A percentile compares a stretch with the other conserved stretches of the same genome.
Conservation (phyloP, 2,888 invertebrate genomes). For the Nymphalis urticae region DNA sequence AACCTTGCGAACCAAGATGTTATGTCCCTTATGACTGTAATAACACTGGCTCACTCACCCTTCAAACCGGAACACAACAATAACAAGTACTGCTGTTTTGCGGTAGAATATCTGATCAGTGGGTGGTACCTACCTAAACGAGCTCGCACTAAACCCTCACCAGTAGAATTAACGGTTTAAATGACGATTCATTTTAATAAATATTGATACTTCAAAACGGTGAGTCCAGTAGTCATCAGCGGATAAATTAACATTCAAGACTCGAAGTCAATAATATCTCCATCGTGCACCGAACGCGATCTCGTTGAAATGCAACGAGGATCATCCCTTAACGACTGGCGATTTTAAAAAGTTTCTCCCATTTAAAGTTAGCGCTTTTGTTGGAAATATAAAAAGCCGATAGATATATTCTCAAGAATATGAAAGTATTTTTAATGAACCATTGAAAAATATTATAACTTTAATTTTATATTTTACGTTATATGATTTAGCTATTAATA, state of each 20-base stretch:
- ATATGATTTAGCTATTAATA: no score
- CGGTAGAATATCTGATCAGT: no score
- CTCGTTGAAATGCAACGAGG: constrained; percentile 37
- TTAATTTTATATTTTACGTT: no score
- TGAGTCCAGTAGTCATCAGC: constrained; percentile 9
- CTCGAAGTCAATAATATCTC: constrained; percentile 35
- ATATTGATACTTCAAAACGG: not conserved
- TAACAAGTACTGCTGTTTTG: no score
- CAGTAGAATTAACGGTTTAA: not conserved
- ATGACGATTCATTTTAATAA: not conserved
- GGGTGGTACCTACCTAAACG: no score
- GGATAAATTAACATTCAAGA: constrained; percentile 36
- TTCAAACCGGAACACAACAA: no score
- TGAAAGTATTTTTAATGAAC: not conserved
- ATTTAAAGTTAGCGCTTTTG: constrained; percentile 6
- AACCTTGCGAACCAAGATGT: no score
- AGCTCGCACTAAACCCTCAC: no score
- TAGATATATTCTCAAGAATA: not conserved
- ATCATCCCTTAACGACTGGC: constrained; percentile 31
- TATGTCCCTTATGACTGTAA: no score
- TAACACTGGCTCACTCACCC: no score
- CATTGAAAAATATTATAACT: not conserved
- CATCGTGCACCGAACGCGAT: constrained; percentile 26
- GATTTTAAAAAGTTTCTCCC: constrained; percentile 17
- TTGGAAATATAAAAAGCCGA: not conserved